Percentiles rank a stretch among this genome's conserved stretches.
These are phyloP conservation scores for Rhabdomys dilectus DNA, from an alignment of 2,113 vertebrate genomes.

Conservation along the genomic window DNA sequence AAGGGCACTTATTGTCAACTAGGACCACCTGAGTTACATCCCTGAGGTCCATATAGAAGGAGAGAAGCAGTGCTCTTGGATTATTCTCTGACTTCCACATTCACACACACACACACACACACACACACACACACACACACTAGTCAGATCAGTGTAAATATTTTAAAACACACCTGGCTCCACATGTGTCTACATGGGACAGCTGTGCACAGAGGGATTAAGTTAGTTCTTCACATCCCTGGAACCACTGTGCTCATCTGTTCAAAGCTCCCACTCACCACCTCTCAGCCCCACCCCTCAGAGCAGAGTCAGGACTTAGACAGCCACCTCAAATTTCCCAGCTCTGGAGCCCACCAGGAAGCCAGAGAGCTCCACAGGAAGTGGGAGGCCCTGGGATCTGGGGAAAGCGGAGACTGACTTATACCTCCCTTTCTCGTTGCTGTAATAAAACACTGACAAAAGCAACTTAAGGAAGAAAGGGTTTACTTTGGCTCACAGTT, in stretches of 20 bases:
- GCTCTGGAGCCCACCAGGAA: not conserved
- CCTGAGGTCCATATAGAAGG: not conserved
- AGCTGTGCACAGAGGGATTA: not conserved
- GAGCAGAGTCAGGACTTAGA: not conserved
- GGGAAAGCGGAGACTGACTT: not conserved
- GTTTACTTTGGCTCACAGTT: not conserved
- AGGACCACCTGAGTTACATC: not conserved
- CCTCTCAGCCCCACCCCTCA: not conserved
- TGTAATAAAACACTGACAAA: not conserved
- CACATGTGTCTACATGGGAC: not conserved
- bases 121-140: not conserved
- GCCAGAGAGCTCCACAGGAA: not conserved
- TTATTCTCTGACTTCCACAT: not conserved
- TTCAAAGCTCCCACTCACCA: not conserved
- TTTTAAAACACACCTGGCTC: not conserved
- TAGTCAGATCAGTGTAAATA: not conserved
- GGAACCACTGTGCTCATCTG: not conserved
- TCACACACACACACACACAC: not conserved
- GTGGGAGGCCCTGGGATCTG: not conserved
- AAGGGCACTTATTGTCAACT: not conserved
- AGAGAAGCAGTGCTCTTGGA: not conserved
- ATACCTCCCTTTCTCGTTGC: not conserved
- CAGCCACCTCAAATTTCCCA: not conserved
- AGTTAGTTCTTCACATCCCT: not conserved
- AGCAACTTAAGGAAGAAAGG: not conserved